Conservation (phyloP, 2,797 vertebrate genomes). For the Hyperoplus immaculatus region DNA sequence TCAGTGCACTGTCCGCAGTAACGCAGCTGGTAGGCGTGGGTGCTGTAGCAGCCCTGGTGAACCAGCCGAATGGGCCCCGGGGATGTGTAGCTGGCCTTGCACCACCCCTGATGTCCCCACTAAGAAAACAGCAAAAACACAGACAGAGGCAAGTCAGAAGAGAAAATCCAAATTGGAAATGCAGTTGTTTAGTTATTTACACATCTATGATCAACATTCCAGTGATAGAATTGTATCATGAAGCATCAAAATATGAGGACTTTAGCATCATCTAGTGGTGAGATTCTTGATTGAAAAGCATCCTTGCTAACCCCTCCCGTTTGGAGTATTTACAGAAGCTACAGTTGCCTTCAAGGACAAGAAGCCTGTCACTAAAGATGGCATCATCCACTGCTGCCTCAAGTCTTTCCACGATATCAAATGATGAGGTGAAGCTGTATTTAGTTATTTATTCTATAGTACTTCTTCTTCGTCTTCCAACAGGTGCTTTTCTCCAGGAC, state of each 20-base stretch:
- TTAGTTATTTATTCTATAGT: too few species aligned
- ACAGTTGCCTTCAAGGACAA: too few species aligned
- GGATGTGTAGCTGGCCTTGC: slow-evolving; percentile 77
- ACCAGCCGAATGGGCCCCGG: slow-evolving; percentile 71
- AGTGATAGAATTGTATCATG: not conserved
- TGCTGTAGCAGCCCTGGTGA: slow-evolving; percentile 84
- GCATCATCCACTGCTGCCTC: too few species aligned
- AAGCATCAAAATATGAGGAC: not conserved
- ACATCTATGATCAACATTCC: not conserved
- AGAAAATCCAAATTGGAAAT: not conserved
- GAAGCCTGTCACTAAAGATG: too few species aligned
- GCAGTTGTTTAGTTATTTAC: not conserved
- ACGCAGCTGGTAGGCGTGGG: slow-evolving; percentile 61
- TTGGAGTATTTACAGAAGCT: too few species aligned
- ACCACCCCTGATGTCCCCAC: slow-evolving; percentile 69
- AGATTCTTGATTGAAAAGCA: too few species aligned
- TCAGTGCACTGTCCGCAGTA: slow-evolving; percentile 84
- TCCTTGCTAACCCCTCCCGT: too few species aligned
- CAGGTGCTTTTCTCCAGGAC: too few species aligned
- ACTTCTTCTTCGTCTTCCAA: too few species aligned
- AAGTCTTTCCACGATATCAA: too few species aligned
- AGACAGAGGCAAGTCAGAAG: not conserved
- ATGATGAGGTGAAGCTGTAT: too few species aligned
- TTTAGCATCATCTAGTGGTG: too few species aligned
- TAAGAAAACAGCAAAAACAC: slow-evolving; percentile 37